Base-by-base conservation (phyloP, 2,888 invertebrate species). In the Electrophaes corylata region DNA sequence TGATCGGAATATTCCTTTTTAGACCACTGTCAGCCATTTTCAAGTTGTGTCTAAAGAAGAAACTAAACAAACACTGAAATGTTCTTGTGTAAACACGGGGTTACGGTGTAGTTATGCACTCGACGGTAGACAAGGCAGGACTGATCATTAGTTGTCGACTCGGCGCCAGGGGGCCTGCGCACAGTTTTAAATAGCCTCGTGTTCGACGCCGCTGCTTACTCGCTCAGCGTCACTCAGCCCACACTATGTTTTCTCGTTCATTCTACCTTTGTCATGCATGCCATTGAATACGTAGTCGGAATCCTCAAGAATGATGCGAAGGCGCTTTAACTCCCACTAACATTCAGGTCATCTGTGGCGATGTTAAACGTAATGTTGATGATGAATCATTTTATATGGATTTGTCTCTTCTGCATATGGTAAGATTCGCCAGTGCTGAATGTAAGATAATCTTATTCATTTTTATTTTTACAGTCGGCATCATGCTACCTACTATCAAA, bases 1-100 rank as follows among this genome's bases (percentile, higher is more conserved):
- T 96, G 92, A 98, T 97, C 79, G 98, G 98, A 92, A 97, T 97
- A 93, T 96, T 96, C 81, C 96, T 95, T 91, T 95, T 96, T 84
- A 95, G 95, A 88, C 94, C 94, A 93, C 95, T 93, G 93, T 96
- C 96, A 84, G 96, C 95, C 96, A 96, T 96, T 93, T 86, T 89
- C 79, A 80, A 76, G 77, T 60, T 79, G 72, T 79, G 69, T 79
- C 66, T 78, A 67, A 64, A 75, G 71, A 70, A 78, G 82, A 80
- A 88, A 88, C 87, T 88, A 91, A 91, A 91, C 88, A 91, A 91
- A 91, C 91, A 91, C 91, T 86, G 79, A 79, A 80, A 83, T 75
- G 79, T 82, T 83, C 75, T 84, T 78, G 83, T 83, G 85, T 88
- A 88, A 88, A 91, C 91, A 91, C 91, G 76, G 10, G 79, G 77